These are phyloP conservation scores for Leptobrachium leishanense DNA, from an alignment of 2,113 vertebrate species.

Conservation along the genomic window DNA sequence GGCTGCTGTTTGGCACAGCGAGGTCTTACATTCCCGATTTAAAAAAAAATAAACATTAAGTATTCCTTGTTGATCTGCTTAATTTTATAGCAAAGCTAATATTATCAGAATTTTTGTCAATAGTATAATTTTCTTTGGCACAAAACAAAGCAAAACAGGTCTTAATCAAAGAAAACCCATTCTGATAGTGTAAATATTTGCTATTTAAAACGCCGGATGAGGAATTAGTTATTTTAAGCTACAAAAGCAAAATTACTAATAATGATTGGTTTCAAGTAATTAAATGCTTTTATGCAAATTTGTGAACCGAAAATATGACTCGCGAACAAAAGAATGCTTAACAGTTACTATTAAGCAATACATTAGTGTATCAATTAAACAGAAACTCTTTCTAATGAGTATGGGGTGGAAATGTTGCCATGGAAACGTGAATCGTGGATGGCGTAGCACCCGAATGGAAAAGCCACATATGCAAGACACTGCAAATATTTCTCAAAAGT, in stretches of 20 bases:
- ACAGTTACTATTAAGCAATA: conserved; percentile 88
- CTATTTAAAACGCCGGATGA: conserved; percentile 74
- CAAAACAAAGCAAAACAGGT: conserved; percentile 62
- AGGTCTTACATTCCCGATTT: no score
- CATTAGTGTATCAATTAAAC: conserved; percentile 99
- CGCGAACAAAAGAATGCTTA: conserved; percentile 95
- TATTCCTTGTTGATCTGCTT: background rate
- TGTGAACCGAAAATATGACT: conserved; percentile 88
- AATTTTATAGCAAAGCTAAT: conserved; percentile 11
- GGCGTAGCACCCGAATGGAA: conserved; percentile 68
- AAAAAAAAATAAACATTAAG: background rate
- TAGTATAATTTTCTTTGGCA: conserved; percentile 68
- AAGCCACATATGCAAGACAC: conserved; percentile 66
- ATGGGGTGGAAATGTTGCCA: conserved; percentile 74
- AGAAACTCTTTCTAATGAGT: conserved; percentile 85
- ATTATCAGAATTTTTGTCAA: conserved; percentile 28
- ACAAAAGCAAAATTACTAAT: conserved; percentile 87
- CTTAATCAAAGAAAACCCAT: conserved; percentile 66
- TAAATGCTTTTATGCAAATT: conserved; percentile 97
- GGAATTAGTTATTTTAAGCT: conserved; percentile 83
- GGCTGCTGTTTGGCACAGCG: no score
- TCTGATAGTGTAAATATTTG: conserved; percentile 86
- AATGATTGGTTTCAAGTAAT: conserved; percentile 90
- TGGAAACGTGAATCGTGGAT: conserved; percentile 72
- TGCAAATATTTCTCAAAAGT: conserved; percentile 73